Percentiles rank a stretch among this genome's conserved stretches.
Conservation (phyloP, 2,113 vertebrate species). For the Aramus guarauna region DNA sequence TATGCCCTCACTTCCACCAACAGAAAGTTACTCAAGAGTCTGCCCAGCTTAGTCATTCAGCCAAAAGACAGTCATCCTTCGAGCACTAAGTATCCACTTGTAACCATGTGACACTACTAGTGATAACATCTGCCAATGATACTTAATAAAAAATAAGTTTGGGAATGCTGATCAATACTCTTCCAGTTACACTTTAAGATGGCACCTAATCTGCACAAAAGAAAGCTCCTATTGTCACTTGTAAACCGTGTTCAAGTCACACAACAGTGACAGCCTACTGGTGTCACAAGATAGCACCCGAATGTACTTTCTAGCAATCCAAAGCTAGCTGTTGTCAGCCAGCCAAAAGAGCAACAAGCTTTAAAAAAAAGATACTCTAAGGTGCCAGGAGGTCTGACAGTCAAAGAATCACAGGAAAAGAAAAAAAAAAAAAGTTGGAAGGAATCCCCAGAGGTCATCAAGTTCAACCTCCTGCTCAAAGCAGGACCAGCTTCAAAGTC, state of each 20-base stretch:
- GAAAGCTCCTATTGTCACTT: not conserved
- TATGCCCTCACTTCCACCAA: not conserved
- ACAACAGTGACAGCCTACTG: accelerated
- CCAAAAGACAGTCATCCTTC: not conserved
- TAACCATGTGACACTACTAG: not conserved
- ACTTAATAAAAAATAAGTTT: not conserved
- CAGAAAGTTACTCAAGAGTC: not conserved
- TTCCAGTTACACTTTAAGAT: too few species aligned
- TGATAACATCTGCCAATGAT: not conserved
- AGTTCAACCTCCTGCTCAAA: not conserved
- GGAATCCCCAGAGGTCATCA: not conserved
- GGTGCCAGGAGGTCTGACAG: not conserved
- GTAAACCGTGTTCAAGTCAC: not conserved
- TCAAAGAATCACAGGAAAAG: not conserved
- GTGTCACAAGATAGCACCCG: not conserved
- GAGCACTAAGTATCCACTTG: not conserved
- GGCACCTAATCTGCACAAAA: not conserved
- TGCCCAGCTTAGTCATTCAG: not conserved
- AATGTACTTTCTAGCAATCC: not conserved
- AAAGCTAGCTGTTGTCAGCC: not conserved
- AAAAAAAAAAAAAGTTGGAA: not conserved
- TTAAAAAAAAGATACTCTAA: not conserved
- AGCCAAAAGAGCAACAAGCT: not conserved
- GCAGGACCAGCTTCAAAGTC: not conserved
- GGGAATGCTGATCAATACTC: not conserved